A percentile compares a stretch with the other conserved stretches of the same genome.
phyloP scores from a whole-genome alignment of 2,888 invertebrate species.

The Andricus quercusramuli region DNA sequence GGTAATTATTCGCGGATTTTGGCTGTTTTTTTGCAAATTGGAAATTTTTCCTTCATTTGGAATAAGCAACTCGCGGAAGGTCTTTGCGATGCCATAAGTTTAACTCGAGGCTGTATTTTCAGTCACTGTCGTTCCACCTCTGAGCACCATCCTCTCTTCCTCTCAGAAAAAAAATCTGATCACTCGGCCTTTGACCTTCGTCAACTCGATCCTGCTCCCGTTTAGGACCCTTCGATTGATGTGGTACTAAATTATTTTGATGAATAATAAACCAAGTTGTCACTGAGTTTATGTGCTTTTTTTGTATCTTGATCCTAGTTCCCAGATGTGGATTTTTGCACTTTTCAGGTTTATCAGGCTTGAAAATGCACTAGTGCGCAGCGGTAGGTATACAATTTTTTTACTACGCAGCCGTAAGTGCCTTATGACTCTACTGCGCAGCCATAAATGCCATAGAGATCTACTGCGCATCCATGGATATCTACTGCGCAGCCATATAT shows the following conservation, averaged over 20 bases:
- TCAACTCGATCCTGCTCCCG: constrained; percentile 52
- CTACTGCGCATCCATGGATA: no score
- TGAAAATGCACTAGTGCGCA: no score
- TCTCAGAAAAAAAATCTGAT: constrained; percentile 5
- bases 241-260: constrained; percentile 72
- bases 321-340: background rate
- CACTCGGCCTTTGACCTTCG: constrained; percentile 39
- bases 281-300: constrained; percentile 59
- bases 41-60: background rate
- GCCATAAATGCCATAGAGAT: no score
- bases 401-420: no score
- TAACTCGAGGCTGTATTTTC: constrained; percentile 20
- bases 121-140: constrained; percentile 16
- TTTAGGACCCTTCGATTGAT: constrained; percentile 61
- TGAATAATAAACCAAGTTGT: constrained; percentile 71
- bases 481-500: no score
- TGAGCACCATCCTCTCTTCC: constrained; percentile 16
- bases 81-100: constrained; percentile 38
- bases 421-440: no score
- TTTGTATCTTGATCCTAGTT: background rate
- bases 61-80: constrained; percentile 21
- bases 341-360: no score
- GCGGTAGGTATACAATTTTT: no score
- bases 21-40: background rate
- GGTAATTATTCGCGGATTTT: background rate